Conservation (phyloP, 2,113 vertebrate species). For the Ceratotherium simum region DNA sequence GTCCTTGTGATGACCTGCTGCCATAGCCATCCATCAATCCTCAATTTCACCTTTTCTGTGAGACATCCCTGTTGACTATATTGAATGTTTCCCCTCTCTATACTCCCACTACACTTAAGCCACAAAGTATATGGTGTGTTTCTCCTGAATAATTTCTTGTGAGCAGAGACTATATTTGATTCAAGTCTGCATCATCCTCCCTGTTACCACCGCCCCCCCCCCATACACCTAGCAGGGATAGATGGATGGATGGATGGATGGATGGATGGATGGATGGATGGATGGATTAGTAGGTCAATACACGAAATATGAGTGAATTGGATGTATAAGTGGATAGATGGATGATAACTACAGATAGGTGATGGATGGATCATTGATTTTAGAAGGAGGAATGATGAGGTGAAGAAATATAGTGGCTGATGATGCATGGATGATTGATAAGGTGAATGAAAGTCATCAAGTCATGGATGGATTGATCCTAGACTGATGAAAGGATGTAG, state of each 20-base stretch:
- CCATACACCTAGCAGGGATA: too few species aligned
- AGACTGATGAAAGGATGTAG: neutral
- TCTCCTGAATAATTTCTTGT: neutral
- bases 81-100: neutral
- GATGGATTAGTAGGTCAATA: neutral
- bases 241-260: too few species aligned
- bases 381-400: neutral
- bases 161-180: neutral
- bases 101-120: neutral
- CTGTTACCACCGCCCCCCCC: neutral
- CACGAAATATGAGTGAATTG: neutral
- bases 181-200: too few species aligned
- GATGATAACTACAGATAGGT: too few species aligned
- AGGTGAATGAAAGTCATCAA: neutral
- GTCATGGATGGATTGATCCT: neutral
- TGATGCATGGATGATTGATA: neutral
- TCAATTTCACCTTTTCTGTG: neutral
- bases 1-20: neutral
- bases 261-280: too few species aligned
- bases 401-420: neutral
- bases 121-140: neutral
- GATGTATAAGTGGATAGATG: too few species aligned
- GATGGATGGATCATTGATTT: neutral
- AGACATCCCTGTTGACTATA: neutral
- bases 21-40: neutral